phyloP scores from a whole-genome alignment of 2,113 vertebrate genomes.

The Aviceda subcristata region DNA sequence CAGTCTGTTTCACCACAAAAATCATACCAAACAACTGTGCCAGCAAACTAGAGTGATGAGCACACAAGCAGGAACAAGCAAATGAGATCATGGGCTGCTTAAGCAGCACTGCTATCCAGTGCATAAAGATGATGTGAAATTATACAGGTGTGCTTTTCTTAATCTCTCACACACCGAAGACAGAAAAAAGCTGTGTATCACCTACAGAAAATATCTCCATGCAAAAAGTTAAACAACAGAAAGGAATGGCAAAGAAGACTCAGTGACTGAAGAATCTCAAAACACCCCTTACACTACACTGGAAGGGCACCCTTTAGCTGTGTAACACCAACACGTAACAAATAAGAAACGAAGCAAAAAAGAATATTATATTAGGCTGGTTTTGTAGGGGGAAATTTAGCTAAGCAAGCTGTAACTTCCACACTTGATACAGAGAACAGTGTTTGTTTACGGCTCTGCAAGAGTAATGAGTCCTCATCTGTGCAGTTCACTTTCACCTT shows the following conservation, averaged over 20 bases:
- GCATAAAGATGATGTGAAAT: not conserved
- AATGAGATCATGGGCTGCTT: not conserved
- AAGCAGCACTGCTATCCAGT: not conserved
- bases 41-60: not conserved
- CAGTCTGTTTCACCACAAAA: not conserved
- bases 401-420: not conserved
- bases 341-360: not conserved
- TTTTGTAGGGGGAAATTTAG: not conserved
- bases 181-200: not conserved
- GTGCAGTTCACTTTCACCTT: not conserved
- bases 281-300: not conserved
- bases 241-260: not conserved
- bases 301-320: not conserved
- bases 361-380: not conserved
- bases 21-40: not conserved
- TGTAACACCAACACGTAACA: not conserved
- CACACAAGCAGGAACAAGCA: not conserved
- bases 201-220: not conserved
- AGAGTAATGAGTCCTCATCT: not conserved
- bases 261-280: not conserved
- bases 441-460: not conserved
- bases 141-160: not conserved
- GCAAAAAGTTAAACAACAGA: not conserved
- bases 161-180: not conserved
- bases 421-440: not conserved